Conservation (phyloP, 1,140 invertebrate species). For the Camponotus vicinus region DNA sequence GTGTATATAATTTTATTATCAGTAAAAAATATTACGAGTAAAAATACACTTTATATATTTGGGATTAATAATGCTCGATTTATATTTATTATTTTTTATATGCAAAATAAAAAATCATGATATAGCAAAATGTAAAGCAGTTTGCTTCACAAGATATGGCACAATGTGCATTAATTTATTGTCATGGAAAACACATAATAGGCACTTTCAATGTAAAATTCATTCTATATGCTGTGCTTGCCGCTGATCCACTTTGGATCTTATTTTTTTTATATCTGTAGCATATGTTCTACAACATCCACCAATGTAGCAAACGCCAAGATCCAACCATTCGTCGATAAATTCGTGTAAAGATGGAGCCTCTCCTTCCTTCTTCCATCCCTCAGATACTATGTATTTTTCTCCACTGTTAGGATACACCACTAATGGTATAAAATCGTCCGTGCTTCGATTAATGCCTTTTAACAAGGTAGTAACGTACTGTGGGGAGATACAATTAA, state of each 20-base stretch:
- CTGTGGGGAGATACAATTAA: constrained; percentile 94
- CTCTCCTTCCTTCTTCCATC: constrained; percentile 88
- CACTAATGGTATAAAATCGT: constrained; percentile 86
- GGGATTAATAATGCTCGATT: too few relatives aligned
- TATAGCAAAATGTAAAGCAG: too few relatives aligned
- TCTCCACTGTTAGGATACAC: constrained; percentile 93
- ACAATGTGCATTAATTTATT: background rate
- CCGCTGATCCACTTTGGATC: constrained; percentile 78
- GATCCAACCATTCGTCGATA: constrained; percentile 89
- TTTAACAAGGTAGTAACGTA: constrained; percentile 87
- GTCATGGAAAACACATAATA: background rate
- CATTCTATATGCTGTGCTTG: background rate
- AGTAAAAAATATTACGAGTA: too few relatives aligned
- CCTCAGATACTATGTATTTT: constrained; percentile 85
- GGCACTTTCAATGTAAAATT: background rate
- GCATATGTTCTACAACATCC: constrained; percentile 92
- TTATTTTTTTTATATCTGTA: constrained; percentile 88
- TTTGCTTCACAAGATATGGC: too few relatives aligned
- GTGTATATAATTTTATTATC: too few relatives aligned
- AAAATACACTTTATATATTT: too few relatives aligned
- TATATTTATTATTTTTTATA: too few relatives aligned
- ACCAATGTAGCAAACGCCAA: constrained; percentile 91
- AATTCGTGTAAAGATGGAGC: constrained; percentile 87
- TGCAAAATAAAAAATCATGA: too few relatives aligned
- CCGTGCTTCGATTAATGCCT: constrained; percentile 81